These are phyloP conservation scores for Panonychus citri DNA, from an alignment of 1,140 invertebrate species.

Conservation along the genomic window DNA sequence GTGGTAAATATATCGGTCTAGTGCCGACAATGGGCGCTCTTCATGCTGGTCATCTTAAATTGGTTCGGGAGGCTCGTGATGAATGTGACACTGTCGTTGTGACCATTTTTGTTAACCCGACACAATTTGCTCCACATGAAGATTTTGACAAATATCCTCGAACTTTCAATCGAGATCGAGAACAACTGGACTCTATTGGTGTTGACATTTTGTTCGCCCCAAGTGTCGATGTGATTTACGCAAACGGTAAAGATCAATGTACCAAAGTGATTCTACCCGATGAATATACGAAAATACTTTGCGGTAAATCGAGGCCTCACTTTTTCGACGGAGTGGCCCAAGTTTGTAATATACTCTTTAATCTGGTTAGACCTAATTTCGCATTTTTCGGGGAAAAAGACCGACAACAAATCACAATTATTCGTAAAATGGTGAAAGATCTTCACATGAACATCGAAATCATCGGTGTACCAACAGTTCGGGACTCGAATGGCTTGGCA, in stretches of 20 bases:
- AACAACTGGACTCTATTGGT: not conserved
- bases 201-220: not conserved
- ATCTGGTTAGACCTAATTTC: conserved; percentile 1
- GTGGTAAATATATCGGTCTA: not conserved
- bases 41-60: not conserved
- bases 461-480: conserved; percentile 64
- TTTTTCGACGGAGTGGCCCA: conserved; percentile 1
- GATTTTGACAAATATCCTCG: conserved; percentile 1
- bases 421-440: conserved; percentile 1
- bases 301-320: not conserved
- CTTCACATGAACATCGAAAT: not conserved
- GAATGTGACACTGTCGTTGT: not conserved
- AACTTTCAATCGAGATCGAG: not conserved
- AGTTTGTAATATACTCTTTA: conserved; percentile 2
- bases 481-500: conserved; percentile 97
- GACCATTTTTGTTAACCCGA: not conserved
- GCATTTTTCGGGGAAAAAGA: conserved; percentile 4
- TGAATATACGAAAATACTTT: not conserved
- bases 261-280: not conserved
- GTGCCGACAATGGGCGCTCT: conserved; percentile 1
- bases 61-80: not conserved
- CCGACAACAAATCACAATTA: conserved; percentile 1
- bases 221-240: not conserved
- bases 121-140: not conserved
- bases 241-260: not conserved